phyloP scores from a whole-genome alignment of 2,888 invertebrate genomes.

The Belgica antarctica region DNA sequence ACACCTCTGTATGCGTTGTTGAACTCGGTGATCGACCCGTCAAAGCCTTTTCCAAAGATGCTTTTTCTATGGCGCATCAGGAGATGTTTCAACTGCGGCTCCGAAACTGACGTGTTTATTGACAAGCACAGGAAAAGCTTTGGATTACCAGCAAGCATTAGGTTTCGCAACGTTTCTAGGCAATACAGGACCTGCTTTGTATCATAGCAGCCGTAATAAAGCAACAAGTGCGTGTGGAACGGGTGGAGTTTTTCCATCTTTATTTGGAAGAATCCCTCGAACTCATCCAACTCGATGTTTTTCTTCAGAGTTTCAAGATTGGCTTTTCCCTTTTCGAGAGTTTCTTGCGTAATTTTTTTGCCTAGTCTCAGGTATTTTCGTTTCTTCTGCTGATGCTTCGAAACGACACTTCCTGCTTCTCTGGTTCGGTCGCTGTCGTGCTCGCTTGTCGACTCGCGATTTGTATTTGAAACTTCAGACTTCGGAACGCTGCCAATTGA shows the following conservation, averaged over 20 bases:
- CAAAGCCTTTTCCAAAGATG: constrained; percentile 68
- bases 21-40: constrained; percentile 65
- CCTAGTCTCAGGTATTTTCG: background rate
- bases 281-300: constrained; percentile 47
- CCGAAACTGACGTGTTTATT: constrained; percentile 69
- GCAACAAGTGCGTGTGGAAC: constrained; percentile 77
- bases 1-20: constrained; percentile 69
- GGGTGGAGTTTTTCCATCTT: constrained; percentile 60
- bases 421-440: constrained; percentile 4
- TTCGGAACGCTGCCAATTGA: constrained; percentile 6
- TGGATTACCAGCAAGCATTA: constrained; percentile 66
- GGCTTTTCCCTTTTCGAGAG: constrained; percentile 54
- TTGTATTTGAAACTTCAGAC: constrained; percentile 3
- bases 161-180: constrained; percentile 69
- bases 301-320: constrained; percentile 54
- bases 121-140: constrained; percentile 71
- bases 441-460: constrained; percentile 33
- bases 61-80: constrained; percentile 74
- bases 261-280: constrained; percentile 30
- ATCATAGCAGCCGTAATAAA: constrained; percentile 78
- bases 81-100: constrained; percentile 58
- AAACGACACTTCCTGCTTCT: background rate
- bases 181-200: constrained; percentile 71
- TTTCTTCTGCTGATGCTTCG: constrained; percentile 7
- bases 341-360: constrained; percentile 48